Evolutionary conservation across 2,888 invertebrate genomes (phyloP).

Genomic region (Neocrepidodera transversa): DNA sequence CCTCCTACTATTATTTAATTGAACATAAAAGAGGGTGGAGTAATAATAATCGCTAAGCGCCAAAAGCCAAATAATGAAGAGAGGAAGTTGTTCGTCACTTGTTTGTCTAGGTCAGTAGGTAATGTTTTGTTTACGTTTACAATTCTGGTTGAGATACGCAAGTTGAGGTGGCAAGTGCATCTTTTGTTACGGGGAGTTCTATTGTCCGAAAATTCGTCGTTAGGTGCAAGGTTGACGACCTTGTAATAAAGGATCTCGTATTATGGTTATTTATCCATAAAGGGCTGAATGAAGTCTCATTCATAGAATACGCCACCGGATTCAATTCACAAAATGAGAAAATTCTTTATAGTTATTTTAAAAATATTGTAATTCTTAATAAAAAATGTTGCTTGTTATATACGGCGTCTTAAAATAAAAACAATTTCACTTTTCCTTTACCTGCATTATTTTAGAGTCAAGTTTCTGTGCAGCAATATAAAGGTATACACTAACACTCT

Average conservation of each 20-base stretch:
- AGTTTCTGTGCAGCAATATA: too few relatives aligned
- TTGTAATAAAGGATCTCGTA: neutral
- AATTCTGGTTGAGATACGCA: constrained; percentile 26
- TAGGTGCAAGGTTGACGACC: constrained; percentile 16
- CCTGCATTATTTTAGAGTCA: too few relatives aligned
- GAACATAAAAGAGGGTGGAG: constrained; percentile 30
- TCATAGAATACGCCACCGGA: too few relatives aligned
- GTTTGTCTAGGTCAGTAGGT: constrained; percentile 34
- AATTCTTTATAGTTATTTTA: too few relatives aligned
- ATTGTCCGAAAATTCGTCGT: constrained; percentile 33
- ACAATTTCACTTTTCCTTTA: too few relatives aligned
- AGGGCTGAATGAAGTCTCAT: too few relatives aligned
- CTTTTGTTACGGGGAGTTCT: constrained; percentile 32
- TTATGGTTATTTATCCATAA: neutral
- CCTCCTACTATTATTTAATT: constrained; percentile 31
- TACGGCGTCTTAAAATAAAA: too few relatives aligned
- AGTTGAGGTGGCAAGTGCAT: constrained; percentile 37
- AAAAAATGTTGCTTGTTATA: too few relatives aligned
- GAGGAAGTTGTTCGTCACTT: constrained; percentile 32
- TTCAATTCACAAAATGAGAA: too few relatives aligned
- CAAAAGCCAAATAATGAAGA: constrained; percentile 25
- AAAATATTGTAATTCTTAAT: too few relatives aligned
- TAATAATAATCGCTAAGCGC: constrained; percentile 29
- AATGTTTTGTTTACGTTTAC: constrained; percentile 37
- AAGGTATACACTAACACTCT: too few relatives aligned